Conservation (phyloP, 2,888 invertebrate species). For the Ichneumoninae sp. region DNA sequence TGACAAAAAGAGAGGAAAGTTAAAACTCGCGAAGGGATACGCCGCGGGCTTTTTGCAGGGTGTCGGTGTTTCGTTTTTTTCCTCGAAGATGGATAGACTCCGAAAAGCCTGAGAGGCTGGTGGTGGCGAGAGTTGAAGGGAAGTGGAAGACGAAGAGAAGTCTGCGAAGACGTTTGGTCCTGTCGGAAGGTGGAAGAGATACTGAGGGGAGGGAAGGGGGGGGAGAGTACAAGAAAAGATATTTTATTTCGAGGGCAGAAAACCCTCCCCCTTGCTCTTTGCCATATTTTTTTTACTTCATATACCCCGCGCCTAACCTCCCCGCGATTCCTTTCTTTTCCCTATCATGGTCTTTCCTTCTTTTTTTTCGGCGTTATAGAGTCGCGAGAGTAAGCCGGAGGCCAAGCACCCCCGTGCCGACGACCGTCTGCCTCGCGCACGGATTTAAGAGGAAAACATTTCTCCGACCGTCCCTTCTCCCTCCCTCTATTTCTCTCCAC, state of each 20-base stretch:
- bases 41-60: conserved; percentile 41
- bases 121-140: conserved; percentile 18
- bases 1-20: conserved; percentile 27
- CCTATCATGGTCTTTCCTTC: conserved; percentile 25
- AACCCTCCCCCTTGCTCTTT: conserved; percentile 52
- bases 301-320: conserved; percentile 40
- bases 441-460: conserved; percentile 63
- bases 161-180: conserved; percentile 45
- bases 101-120: conserved; percentile 23
- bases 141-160: conserved; percentile 50
- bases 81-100: conserved; percentile 43
- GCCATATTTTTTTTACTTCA: conserved; percentile 51
- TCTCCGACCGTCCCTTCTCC: conserved; percentile 41
- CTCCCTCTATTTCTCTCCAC: conserved; percentile 16
- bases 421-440: conserved; percentile 57
- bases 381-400: conserved; percentile 59
- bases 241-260: conserved; percentile 55
- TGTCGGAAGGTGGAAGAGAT: conserved; percentile 32
- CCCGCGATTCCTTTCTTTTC: conserved; percentile 10
- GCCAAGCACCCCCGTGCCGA: conserved; percentile 47
- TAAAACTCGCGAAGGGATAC: conserved; percentile 29
- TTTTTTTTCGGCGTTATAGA: conserved; percentile 28
- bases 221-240: conserved; percentile 44
- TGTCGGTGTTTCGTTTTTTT: conserved; percentile 32
- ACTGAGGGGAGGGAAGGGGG: neutral